Conservation (phyloP, 2,113 vertebrate genomes). For the Phrynosoma platyrhinos region DNA sequence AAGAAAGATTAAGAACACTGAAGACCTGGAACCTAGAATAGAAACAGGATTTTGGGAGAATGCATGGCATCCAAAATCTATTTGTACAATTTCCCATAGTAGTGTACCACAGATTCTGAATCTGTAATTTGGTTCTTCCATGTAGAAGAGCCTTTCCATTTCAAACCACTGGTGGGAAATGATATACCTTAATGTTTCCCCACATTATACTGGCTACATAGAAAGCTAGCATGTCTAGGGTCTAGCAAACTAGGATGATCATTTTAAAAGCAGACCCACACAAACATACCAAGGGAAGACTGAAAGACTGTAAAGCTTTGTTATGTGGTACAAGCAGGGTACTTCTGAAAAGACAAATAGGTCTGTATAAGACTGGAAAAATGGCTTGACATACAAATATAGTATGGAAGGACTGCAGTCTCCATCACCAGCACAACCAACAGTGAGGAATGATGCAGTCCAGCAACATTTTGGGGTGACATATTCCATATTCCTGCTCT, state of each 20-base stretch:
- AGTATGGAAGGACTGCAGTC: neutral
- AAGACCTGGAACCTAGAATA: neutral
- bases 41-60: neutral
- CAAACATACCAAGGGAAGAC: neutral
- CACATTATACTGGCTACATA: neutral
- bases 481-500: neutral
- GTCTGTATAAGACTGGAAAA: neutral
- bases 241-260: neutral
- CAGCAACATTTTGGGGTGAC: neutral
- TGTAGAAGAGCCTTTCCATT: neutral
- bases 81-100: neutral
- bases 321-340: neutral
- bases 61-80: neutral
- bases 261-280: neutral
- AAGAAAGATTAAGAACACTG: neutral
- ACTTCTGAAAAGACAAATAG: neutral
- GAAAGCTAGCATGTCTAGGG: neutral
- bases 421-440: neutral
- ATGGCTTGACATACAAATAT: neutral
- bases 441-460: neutral
- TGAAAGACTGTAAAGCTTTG: neutral
- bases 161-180: neutral
- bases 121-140: neutral
- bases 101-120: neutral
- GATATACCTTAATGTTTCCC: neutral